A percentile compares a stretch with the other conserved stretches of the same genome.
Evolutionary conservation across 2,113 vertebrate genomes (phyloP).

Genomic region (Mormyrus iriodes): DNA sequence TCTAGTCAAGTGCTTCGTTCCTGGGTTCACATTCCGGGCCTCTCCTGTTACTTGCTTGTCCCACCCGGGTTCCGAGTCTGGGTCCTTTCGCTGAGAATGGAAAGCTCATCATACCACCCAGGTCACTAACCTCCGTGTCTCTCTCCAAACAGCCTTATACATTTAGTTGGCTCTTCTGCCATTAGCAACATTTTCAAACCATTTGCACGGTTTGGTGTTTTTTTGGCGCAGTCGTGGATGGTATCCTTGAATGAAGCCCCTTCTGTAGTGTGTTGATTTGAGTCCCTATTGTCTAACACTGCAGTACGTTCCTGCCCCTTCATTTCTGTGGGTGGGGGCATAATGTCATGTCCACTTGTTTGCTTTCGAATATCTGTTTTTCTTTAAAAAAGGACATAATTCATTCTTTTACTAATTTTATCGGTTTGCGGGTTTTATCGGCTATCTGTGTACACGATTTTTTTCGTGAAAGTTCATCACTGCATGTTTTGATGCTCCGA

Average conservation of each 20-base stretch:
- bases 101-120: neutral
- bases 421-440: too few species aligned
- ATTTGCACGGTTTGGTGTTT: neutral
- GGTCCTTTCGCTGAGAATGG: neutral
- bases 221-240: neutral
- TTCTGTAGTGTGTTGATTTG: neutral
- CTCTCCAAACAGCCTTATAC: neutral
- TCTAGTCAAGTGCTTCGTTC: neutral
- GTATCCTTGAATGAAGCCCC: neutral
- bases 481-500: neutral
- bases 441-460: too few species aligned
- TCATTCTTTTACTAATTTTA: neutral
- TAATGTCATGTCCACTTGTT: neutral
- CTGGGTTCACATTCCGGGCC: neutral
- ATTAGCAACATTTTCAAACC: neutral
- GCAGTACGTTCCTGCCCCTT: neutral
- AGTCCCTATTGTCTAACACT: neutral
- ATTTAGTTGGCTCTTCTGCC: neutral
- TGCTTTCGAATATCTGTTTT: neutral
- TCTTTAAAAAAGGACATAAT: neutral
- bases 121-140: neutral
- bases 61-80: neutral
- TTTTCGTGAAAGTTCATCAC: neutral
- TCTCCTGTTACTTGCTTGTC: neutral
- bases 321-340: neutral